Evolutionary conservation across 2,797 vertebrate species (phyloP), one percentile per base, ranked within the genome.

Genomic region (Danio choprae): DNA sequence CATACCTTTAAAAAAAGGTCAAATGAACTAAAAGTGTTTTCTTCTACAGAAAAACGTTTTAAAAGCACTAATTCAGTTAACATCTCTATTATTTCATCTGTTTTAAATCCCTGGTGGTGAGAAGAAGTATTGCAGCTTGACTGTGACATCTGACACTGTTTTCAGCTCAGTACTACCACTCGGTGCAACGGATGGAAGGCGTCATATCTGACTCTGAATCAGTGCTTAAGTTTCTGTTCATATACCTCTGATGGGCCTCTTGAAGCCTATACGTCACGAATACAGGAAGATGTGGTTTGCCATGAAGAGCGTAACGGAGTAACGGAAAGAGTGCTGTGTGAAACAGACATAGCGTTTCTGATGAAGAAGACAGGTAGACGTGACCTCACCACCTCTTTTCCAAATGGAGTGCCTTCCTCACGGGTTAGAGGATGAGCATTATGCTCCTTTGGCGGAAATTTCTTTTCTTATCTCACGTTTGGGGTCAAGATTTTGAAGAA

Each of bases 341-440:
- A 86, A 90, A 87, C 89, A 84, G 69, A 80, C 53, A 60, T 18
- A 62, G 48, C 86, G 84, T 90, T 91, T 94, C 90, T 91, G 84
- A 86, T 87, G 60, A 92, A 90, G 86, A 81, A 82, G 73, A 87
- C 58, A 85, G 88, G 84, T 89, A 86, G 81, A 69, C 62, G 44
- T 56, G 59, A 89, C 87, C 84, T 81, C 88, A 89, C 20, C 41
- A 77, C 75, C 85, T 88, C 83, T 83, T 87, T 91, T 92, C 93
- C 93, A 92, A 87, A 88, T 92, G 94, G 93, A 94, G 89, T 88
- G 89, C 87, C 85, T 88, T 89, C 83, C 84, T 88, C 84, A 86
- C 63, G 80, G 77, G 53, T 86, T 69, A 81, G 84, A 86, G 91
- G 78, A 81, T 88, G 86, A 77, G 20, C 81, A 60, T 46, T 36